A percentile compares a stretch with the other conserved stretches of the same genome.
Conservation (phyloP, 2,797 vertebrate species). For the Tokudaia tokunoshimensis region DNA sequence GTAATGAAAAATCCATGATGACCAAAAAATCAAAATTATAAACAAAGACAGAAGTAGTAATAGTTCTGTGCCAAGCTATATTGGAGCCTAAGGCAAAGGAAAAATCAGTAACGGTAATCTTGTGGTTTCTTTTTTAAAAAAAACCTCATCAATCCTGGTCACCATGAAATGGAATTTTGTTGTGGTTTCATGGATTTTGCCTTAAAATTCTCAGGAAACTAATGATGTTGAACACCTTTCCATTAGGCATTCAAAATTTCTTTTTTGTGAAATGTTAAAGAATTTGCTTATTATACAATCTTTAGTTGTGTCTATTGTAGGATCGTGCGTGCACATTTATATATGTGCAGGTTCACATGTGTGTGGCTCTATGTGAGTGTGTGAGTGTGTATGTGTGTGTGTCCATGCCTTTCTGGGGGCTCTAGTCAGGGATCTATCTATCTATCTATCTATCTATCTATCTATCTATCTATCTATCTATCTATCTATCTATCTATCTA, state of each 20-base stretch:
- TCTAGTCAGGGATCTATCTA: neutral
- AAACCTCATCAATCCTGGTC: neutral
- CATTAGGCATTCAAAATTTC: neutral
- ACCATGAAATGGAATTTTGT: neutral
- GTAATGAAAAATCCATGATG: constrained; percentile 16
- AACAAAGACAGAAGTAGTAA: neutral
- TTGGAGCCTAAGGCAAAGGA: constrained; percentile 1
- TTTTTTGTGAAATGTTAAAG: neutral
- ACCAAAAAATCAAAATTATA: constrained; percentile 6
- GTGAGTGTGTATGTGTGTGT: too few relatives aligned
- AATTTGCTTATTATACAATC: neutral
- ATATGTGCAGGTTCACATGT: neutral
- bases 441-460: too few relatives aligned
- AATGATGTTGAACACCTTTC: neutral
- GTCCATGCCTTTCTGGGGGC: neutral
- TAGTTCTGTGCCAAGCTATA: neutral
- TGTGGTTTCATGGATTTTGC: neutral
- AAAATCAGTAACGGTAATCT: neutral
- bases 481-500: too few relatives aligned
- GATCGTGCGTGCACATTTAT: neutral
- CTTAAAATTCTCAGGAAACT: neutral
- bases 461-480: too few relatives aligned
- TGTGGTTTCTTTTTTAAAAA: neutral
- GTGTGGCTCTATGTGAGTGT: too few relatives aligned
- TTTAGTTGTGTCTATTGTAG: neutral